Evolutionary conservation across 2,797 vertebrate species (phyloP).

Genomic region (Gallinago solitaria): DNA sequence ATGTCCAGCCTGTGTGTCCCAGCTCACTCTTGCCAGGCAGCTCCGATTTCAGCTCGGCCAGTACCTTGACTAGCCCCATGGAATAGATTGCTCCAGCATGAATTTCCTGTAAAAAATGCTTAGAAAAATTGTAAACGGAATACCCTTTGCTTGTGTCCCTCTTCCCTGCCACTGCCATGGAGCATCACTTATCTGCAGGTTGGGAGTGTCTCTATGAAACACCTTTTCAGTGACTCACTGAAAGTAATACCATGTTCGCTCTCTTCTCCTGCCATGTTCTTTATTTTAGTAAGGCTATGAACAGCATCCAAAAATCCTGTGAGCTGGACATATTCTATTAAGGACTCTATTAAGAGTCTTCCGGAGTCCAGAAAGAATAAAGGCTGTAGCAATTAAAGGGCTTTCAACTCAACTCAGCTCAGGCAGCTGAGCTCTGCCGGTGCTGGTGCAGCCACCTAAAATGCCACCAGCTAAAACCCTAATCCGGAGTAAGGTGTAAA

Average conservation of each 20-base stretch:
- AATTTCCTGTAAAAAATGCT: background rate
- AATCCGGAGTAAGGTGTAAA: background rate
- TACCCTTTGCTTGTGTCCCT: background rate
- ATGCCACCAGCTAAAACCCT: background rate
- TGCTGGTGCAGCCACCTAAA: rapidly evolving
- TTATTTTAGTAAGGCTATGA: background rate
- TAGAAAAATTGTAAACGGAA: background rate
- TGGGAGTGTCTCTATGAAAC: background rate
- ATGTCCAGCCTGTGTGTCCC: background rate
- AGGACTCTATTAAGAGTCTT: background rate
- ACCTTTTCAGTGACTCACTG: background rate
- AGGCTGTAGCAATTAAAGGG: background rate
- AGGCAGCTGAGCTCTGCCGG: background rate
- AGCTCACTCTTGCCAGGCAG: background rate
- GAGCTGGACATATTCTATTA: background rate
- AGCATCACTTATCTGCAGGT: background rate
- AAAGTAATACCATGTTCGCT: rapidly evolving
- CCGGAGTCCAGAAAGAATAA: background rate
- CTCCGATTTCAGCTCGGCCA: background rate
- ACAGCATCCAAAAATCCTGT: background rate
- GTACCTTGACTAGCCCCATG: background rate
- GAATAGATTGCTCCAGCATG: background rate
- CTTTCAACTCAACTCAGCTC: background rate
- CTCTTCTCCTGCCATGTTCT: background rate
- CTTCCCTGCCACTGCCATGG: rapidly evolving